A percentile compares a stretch with the other conserved stretches of the same genome.
Conservation (phyloP, 2,888 invertebrate species). For the Boloria selene region DNA sequence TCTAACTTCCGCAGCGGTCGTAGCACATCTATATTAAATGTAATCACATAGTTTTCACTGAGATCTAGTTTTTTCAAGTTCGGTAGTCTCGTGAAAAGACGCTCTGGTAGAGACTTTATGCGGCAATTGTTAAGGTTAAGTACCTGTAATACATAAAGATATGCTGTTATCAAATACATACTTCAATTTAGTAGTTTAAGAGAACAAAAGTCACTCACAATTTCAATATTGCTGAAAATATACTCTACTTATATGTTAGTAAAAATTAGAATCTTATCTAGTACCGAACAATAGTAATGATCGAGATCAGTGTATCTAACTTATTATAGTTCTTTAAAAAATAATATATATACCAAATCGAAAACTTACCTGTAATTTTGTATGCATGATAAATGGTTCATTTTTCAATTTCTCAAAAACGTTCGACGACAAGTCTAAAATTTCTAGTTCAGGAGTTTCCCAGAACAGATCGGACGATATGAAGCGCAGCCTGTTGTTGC, state of each 20-base stretch:
- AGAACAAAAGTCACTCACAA: too few relatives aligned
- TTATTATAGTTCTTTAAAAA: background rate
- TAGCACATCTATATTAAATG: slow-evolving; percentile 74
- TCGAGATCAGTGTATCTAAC: too few relatives aligned
- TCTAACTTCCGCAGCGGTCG: slow-evolving; percentile 73
- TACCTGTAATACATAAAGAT: slow-evolving; percentile 62
- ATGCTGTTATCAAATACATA: background rate
- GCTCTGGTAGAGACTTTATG: slow-evolving; percentile 77
- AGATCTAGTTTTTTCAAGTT: slow-evolving; percentile 82
- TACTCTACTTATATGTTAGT: too few relatives aligned
- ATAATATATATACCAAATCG: background rate
- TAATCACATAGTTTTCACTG: slow-evolving; percentile 83
- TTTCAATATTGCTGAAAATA: too few relatives aligned
- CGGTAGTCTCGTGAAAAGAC: slow-evolving; percentile 79
- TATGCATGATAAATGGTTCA: slow-evolving; percentile 81
- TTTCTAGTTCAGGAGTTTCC: slow-evolving; percentile 75
- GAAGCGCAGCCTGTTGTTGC: slow-evolving; percentile 83
- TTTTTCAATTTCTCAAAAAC: slow-evolving; percentile 81
- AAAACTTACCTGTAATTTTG: slow-evolving; percentile 69
- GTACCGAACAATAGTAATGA: too few relatives aligned
- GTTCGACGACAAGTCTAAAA: slow-evolving; percentile 84
- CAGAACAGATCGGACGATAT: slow-evolving; percentile 81
- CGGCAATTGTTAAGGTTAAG: slow-evolving; percentile 83
- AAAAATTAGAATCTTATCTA: too few relatives aligned
- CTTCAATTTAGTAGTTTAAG: too few relatives aligned